These are phyloP conservation scores for Drosophila suboccidentalis DNA, from an alignment of 2,888 invertebrate species.

Conservation along the genomic window DNA sequence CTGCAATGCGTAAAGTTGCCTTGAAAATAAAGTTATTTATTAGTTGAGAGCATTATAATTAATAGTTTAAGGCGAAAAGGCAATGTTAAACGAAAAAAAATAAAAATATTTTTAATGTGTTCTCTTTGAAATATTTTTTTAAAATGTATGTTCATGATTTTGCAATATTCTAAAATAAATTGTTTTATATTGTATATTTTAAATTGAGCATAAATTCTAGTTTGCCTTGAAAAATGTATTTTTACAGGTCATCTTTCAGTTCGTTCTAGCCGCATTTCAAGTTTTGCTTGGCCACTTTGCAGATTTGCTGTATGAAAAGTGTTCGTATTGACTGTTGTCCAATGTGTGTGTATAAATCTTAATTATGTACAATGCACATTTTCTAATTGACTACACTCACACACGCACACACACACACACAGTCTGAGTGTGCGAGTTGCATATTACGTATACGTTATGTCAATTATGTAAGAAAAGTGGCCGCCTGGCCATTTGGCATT, in stretches of 20 bases:
- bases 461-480: constrained; percentile 78
- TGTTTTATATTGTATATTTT: background rate
- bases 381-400: constrained; percentile 72
- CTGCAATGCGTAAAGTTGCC: constrained; percentile 21
- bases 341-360: constrained; percentile 74
- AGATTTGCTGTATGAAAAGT: constrained; percentile 45
- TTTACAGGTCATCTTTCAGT: constrained; percentile 1
- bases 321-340: constrained; percentile 59
- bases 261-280: constrained; percentile 23
- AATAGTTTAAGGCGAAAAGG: background rate
- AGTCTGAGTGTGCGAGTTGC: constrained; percentile 31
- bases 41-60: constrained; percentile 8
- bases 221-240: background rate
- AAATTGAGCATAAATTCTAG: background rate
- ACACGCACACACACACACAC: constrained; percentile 18
- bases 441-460: constrained; percentile 76
- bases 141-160: too few relatives aligned
- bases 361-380: constrained; percentile 80
- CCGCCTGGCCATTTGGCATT: constrained; percentile 51
- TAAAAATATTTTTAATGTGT: too few relatives aligned
- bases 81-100: background rate
- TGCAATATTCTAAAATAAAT: background rate
- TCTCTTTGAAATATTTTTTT: background rate
- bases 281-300: constrained; percentile 40
- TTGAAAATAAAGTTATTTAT: constrained; percentile 11